These are phyloP conservation scores for Drosophila tani DNA, from an alignment of 1,140 invertebrate species.

Conservation along the genomic window DNA sequence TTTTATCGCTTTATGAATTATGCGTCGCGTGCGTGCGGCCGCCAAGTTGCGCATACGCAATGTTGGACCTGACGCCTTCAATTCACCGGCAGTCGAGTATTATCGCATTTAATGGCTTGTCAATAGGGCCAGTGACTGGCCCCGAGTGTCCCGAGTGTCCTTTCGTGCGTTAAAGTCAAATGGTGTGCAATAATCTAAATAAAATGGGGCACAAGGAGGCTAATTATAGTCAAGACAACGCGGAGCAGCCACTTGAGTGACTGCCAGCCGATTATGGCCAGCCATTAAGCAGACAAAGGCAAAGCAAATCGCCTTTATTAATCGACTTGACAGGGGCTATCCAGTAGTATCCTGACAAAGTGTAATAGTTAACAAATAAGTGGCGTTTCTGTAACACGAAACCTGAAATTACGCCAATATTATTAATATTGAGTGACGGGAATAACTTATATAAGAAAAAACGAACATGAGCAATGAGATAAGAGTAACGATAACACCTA, in stretches of 20 bases:
- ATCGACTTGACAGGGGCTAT: conserved; percentile 14
- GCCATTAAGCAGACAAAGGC: conserved; percentile 41
- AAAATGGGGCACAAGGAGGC: conserved; percentile 38
- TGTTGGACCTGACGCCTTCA: conserved; percentile 19
- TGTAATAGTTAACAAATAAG: conserved; percentile 6
- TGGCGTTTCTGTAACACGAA: conserved; percentile 2
- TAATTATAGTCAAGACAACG: conserved; percentile 44
- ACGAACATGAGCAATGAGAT: neutral
- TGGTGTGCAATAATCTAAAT: conserved; percentile 70
- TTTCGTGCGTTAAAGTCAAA: conserved; percentile 54
- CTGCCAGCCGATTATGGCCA: conserved; percentile 22
- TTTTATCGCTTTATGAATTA: conserved; percentile 81
- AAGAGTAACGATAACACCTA: neutral
- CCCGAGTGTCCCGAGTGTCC: conserved; percentile 39
- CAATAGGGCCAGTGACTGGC: conserved; percentile 50
- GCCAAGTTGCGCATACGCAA: conserved; percentile 70
- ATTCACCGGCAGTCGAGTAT: conserved; percentile 17
- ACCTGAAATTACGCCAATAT: conserved; percentile 1
- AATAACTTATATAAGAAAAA: neutral
- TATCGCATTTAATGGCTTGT: conserved; percentile 61
- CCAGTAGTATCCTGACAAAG: neutral
- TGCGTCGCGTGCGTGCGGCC: conserved; percentile 64
- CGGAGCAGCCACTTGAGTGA: conserved; percentile 23
- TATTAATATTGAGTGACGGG: conserved; percentile 6
- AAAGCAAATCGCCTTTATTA: conserved; percentile 33